phyloP scores from a whole-genome alignment of 2,113 vertebrate species.

The Prunella himalayana region DNA sequence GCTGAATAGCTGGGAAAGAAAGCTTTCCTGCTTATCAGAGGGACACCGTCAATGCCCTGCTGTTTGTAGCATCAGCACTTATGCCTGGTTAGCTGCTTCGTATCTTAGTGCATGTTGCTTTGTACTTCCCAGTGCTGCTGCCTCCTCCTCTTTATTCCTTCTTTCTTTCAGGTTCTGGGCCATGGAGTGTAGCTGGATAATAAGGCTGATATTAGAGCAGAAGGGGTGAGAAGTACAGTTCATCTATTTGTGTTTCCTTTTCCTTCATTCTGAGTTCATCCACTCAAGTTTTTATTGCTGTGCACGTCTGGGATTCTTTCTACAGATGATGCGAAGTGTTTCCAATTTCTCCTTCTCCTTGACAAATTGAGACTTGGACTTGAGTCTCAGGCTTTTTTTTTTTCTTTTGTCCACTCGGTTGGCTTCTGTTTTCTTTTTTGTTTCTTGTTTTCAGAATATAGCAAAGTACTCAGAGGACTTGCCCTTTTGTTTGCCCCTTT shows the following conservation, averaged over 20 bases:
- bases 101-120: background rate
- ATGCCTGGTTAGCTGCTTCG: background rate
- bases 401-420: background rate
- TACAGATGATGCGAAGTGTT: background rate
- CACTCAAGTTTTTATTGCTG: background rate
- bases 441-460: background rate
- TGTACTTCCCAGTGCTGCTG: background rate
- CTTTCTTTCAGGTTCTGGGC: background rate
- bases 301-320: background rate
- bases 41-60: background rate
- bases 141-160: background rate
- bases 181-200: background rate
- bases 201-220: background rate
- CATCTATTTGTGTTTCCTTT: background rate
- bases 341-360: background rate
- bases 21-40: background rate
- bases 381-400: background rate
- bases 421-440: background rate
- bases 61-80: slow-evolving; percentile 6
- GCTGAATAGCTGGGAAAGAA: slow-evolving; percentile 1
- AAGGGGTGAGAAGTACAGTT: background rate
- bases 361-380: background rate
- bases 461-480: background rate
- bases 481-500: background rate
- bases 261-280: background rate